Evolutionary conservation across 2,797 vertebrate genomes (phyloP).

Genomic region (Myotis planiceps): DNA sequence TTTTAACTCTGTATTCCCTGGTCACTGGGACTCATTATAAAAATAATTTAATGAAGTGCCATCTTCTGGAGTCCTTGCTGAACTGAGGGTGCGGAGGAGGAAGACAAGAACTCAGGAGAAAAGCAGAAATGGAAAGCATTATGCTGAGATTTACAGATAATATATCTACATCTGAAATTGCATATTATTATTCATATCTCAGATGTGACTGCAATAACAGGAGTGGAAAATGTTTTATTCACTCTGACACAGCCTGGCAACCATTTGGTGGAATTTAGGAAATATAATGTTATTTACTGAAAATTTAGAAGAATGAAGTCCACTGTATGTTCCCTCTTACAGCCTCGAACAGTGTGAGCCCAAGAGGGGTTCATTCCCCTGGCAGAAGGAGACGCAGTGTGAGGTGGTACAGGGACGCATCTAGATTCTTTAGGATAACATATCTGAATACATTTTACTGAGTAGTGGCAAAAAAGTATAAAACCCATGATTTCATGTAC

Average conservation of each 20-base stretch:
- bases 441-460: not conserved
- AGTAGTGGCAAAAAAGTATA: not conserved
- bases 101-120: conserved; percentile 62
- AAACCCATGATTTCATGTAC: not conserved
- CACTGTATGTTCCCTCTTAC: not conserved
- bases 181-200: not conserved
- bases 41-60: conserved; percentile 87
- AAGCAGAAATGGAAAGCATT: conserved; percentile 11
- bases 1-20: conserved; percentile 90
- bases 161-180: not conserved
- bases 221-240: not conserved
- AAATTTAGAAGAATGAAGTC: not conserved
- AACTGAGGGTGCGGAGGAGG: conserved; percentile 5
- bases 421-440: not conserved
- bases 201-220: not conserved
- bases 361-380: no score
- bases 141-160: conserved; percentile 31
- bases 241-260: not conserved
- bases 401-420: not conserved
- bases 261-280: not conserved
- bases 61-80: conserved; percentile 78
- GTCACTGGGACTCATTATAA: conserved; percentile 88
- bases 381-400: not conserved
- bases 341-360: not conserved
- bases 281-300: not conserved